Percentiles rank a stretch among this genome's conserved stretches.
Conservation (phyloP, 2,888 invertebrate genomes). For the Phorcus lineatus region DNA sequence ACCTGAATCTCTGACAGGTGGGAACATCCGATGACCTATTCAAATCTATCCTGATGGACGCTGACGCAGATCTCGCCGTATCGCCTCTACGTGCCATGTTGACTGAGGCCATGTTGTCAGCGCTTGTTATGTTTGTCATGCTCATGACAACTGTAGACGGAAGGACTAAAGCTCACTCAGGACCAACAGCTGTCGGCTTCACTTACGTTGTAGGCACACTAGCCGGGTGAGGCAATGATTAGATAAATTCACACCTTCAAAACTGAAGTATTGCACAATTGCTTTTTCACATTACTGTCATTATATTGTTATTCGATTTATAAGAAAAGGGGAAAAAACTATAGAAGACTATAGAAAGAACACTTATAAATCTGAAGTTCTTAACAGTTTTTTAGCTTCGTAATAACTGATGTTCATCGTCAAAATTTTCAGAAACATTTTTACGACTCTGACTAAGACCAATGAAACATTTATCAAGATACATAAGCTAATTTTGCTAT, state of each 20-base stretch:
- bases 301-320: no score
- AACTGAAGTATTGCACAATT: no score
- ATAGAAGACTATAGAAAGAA: no score
- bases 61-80: background rate
- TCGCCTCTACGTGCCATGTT: conserved; percentile 49
- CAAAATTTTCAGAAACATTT: no score
- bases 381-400: no score
- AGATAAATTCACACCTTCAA: background rate
- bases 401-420: no score
- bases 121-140: conserved; percentile 69
- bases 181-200: conserved; percentile 73
- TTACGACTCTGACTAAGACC: no score
- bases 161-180: conserved; percentile 55
- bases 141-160: conserved; percentile 73
- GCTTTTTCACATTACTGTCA: no score
- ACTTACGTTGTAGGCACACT: conserved; percentile 71
- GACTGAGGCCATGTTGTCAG: conserved; percentile 53
- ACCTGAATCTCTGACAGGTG: background rate
- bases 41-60: conserved; percentile 8
- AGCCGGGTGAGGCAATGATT: conserved; percentile 58
- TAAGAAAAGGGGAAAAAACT: no score
- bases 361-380: no score
- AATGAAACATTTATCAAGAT: no score
- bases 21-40: background rate
- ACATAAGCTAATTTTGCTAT: no score